Evolutionary conservation across 2,113 vertebrate species (phyloP), one percentile per base, ranked within the genome.

Genomic region (Gnathonemus echidnorhynchus): DNA sequence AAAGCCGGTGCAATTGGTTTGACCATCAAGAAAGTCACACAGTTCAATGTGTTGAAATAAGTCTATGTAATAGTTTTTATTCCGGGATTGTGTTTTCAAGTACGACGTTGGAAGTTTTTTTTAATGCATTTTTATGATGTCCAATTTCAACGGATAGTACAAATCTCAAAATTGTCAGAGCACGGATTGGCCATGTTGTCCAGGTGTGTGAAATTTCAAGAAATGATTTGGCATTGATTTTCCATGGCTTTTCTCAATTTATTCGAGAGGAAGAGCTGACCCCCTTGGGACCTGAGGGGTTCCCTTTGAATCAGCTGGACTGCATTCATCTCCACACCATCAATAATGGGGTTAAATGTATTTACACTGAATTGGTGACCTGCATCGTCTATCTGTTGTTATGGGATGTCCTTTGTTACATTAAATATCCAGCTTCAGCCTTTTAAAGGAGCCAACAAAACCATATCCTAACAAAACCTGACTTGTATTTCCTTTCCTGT

Each of bases 331-430:
- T 92, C 91, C 91, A 92, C 91, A 92, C 86, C 46, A 88, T 86
- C 90, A 46, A 88, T 94, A 92, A 94, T 92, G 91, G 92, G 93
- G 92, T 93, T 93, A 94, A 93, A 93, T 74, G 87, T 92, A 91
- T 90, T 93, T 93, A 90, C 91, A 88, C 91, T 90, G 90, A 92
- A 90, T 49, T 89, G 53, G 89, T 94, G 93, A 94, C 92, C 92
- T 93, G 92, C 91, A 92, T 94, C 91, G 80, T 46, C 46, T 90
- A 90, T 90, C 89, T 86, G 89, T 92, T 93, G 92, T 93, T 94
- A 93, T 50, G 11, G 87, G 85, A 80, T 58, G 31, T 62, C 10
- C 48, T 87, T 87, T 87, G 31, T 52, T 35, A 49, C 86, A 92
- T 91, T 90, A 90, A 90, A 92, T 84, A 88, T 85, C 87, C 70